Base-by-base conservation (phyloP, 2,113 vertebrate species). In the Passer domesticus region DNA sequence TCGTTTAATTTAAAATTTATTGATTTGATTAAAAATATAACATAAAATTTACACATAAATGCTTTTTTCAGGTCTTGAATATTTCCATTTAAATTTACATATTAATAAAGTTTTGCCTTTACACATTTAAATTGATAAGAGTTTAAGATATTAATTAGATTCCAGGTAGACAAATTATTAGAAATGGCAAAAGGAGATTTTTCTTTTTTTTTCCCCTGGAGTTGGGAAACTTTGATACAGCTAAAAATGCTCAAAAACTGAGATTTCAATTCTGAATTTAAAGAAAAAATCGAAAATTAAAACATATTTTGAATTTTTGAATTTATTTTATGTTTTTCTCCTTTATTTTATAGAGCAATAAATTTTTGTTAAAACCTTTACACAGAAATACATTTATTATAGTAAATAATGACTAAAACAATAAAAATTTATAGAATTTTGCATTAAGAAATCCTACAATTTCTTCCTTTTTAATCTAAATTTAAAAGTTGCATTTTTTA, bases 401-500 rank as follows among this genome's bases (percentile, higher is more conserved):
- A 17, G 3, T 3, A 31, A 67, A 58, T 5, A n/a, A 28, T 19
- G 4, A 43, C 2, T 15, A 15, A 70, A 72, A 35, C 6, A 55
- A 66, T n/a, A 16, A 25, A 37, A n/a, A 37, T n/a, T 0, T 15
- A 4, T 24, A 4, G 8, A 3, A 35, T 67, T 58, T 25, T 11
- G 20, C 30, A 28, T 3, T 3, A 53, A n/a, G 50, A n/a, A 17
- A 2, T 3, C 1, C 6, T 5, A 27, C 10, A 21, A 33, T 20
- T 60, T 30, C 0, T 2, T 37, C 23, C 9, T 41, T 41, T 60
- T 6, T 7, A 33, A 49, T 25, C 6, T 5, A n/a, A 28, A 33
- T 49, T 69, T n/a, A 6, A 49, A 33, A 11, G 22, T 7, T 28
- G 15, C 28, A 30, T 28, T 59, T 59, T 11, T 1, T 9, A 20